A percentile compares a stretch with the other conserved stretches of the same genome.
These are phyloP conservation scores for Phymanthus crucifer DNA, from an alignment of 92 coral and sea anemone species.

Conservation along the genomic window DNA sequence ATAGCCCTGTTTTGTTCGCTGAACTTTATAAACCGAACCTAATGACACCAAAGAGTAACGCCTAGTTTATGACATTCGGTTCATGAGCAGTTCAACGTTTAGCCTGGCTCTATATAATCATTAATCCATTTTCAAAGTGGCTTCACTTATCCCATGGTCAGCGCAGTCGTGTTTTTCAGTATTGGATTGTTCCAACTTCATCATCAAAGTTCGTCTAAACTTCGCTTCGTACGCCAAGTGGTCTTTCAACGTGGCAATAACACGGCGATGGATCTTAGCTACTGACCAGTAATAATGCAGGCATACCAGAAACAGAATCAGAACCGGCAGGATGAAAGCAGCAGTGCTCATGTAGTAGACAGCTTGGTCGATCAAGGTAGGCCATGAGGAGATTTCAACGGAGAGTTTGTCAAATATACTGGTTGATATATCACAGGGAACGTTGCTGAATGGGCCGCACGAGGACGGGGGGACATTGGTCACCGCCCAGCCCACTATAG, in stretches of 20 bases:
- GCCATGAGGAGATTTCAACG: constrained; percentile 69
- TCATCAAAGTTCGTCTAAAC: constrained; percentile 44
- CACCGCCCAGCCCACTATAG: constrained; percentile 88
- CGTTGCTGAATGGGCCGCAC: constrained; percentile 86
- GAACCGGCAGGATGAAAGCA: constrained; percentile 78
- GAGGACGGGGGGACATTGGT: constrained; percentile 80
- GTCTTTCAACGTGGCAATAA: constrained; percentile 72
- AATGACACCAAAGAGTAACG: no score
- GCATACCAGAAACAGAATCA: constrained; percentile 47
- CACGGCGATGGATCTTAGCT: constrained; percentile 71
- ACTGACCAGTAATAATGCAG: constrained; percentile 84
- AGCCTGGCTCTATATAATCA: background rate
- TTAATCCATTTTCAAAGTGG: background rate
- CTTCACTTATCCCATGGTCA: constrained; percentile 17
- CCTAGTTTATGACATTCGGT: no score
- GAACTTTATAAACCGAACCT: no score
- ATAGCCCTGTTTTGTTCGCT: no score
- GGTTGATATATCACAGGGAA: constrained; percentile 46
- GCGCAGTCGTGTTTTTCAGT: constrained; percentile 28
- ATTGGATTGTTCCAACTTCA: constrained; percentile 28
- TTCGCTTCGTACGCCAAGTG: constrained; percentile 83
- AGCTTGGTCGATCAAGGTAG: constrained; percentile 65
- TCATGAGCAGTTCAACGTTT: no score
- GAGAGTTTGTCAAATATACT: constrained; percentile 70
- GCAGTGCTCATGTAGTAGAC: constrained; percentile 73